phyloP scores from a whole-genome alignment of 2,888 invertebrate species.

The Achlya flavicornis region DNA sequence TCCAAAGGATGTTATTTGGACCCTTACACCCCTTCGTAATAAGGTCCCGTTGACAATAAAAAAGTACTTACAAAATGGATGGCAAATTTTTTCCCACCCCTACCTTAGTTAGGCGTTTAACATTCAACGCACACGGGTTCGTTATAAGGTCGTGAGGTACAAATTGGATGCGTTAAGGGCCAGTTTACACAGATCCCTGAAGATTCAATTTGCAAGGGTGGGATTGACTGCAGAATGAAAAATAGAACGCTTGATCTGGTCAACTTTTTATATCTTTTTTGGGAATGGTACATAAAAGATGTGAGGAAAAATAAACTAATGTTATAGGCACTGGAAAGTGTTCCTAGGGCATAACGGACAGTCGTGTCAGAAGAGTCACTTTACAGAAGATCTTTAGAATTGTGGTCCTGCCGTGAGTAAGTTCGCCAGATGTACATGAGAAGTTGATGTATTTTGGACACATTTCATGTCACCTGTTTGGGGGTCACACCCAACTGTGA shows the following conservation, averaged over 20 bases:
- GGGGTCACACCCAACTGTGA: too few relatives aligned
- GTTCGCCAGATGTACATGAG: too few relatives aligned
- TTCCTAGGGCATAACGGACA: not conserved
- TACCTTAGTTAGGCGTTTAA: not conserved
- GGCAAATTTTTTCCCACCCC: not conserved
- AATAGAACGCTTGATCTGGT: conserved; percentile 35
- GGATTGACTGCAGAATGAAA: conserved; percentile 38
- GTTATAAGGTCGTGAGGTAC: not conserved
- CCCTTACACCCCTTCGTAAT: too few relatives aligned
- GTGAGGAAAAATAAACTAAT: not conserved
- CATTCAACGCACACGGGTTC: not conserved
- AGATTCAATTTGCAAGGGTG: conserved; percentile 51
- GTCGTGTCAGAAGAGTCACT: too few relatives aligned
- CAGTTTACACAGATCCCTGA: conserved; percentile 37
- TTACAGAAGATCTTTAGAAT: too few relatives aligned
- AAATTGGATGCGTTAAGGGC: conserved; percentile 34
- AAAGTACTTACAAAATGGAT: too few relatives aligned
- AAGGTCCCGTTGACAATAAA: too few relatives aligned
- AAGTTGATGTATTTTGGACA: too few relatives aligned
- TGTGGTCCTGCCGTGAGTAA: too few relatives aligned
- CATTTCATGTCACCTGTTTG: too few relatives aligned
- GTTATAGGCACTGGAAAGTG: not conserved
- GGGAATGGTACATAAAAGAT: conserved; percentile 14
- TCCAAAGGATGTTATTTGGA: too few relatives aligned
- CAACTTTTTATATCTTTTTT: conserved; percentile 26